A percentile compares a stretch with the other conserved stretches of the same genome.
Conservation (phyloP, 2,797 vertebrate genomes). For the Peromyscus nudipes region DNA sequence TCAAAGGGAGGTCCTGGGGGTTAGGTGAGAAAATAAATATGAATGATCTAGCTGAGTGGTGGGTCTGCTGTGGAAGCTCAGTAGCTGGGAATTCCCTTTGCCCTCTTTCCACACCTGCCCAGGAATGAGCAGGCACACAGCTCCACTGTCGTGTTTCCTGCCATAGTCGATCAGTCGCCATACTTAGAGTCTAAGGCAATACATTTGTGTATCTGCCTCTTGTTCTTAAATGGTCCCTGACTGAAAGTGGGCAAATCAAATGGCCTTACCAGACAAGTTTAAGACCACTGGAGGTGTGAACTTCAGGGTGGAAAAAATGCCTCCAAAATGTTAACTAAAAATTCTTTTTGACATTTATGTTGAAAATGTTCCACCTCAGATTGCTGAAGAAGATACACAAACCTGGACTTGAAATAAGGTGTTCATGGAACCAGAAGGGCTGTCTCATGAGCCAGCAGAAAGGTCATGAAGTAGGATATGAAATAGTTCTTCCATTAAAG, state of each 20-base stretch:
- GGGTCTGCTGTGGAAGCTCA: neutral
- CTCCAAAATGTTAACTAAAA: conserved; percentile 23
- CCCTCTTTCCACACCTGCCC: neutral
- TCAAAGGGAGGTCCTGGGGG: neutral
- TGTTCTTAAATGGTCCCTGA: conserved; percentile 11
- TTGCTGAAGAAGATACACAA: neutral
- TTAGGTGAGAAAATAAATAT: neutral
- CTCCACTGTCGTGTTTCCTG: neutral
- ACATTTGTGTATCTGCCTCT: neutral
- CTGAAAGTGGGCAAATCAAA: neutral
- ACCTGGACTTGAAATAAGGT: conserved; percentile 32
- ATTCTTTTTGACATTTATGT: neutral
- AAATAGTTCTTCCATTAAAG: neutral
- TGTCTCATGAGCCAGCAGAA: neutral
- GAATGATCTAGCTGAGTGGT: neutral
- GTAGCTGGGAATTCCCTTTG: neutral
- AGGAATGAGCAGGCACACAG: neutral
- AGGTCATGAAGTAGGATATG: neutral
- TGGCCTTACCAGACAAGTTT: neutral
- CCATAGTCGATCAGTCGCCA: neutral
- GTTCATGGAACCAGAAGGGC: neutral
- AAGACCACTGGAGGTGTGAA: neutral
- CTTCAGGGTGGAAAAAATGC: neutral
- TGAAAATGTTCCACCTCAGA: conserved; percentile 18
- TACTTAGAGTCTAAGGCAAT: neutral